Base-by-base conservation (phyloP, 2,888 invertebrate genomes). In the Scaeva pyrastri region DNA sequence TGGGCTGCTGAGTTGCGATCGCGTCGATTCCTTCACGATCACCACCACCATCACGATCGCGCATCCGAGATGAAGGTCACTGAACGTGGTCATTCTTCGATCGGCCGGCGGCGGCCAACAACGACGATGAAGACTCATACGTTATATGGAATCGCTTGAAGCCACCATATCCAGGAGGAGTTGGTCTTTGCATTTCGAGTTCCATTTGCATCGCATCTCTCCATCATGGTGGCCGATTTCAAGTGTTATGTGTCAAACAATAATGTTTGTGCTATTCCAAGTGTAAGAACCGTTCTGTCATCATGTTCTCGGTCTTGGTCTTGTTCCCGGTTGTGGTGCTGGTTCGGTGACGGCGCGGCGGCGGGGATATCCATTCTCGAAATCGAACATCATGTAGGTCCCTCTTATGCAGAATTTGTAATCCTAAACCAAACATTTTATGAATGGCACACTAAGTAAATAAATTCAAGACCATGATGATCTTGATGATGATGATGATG, bases 401-500 rank as follows among this genome's bases (percentile, higher is more conserved):
- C 70, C 64, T 45, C 68, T 68, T 75, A 71, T 70, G 62, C 72
- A 31, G 71, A 64, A 70, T 56, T 55, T 78, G 66, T 82, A 62
- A 79, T 79, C 62, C 79, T 70, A 84, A 74, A 74, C 74, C 79
- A 74, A 84, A 84, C 74, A 79, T 64, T 70, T 66, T 66, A 70
- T 79, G 83, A 74, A 84, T 79, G 83, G 58, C 78, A 73, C 52
- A 62, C 60, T 68, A 66, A 66, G 16, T 41, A 41, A 60, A 55
- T 50, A 41, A 60, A 60, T n/a, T 16, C 48, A 70, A 48, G 39
- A 48, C 41, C 16, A 58, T 5, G 7, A 23, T 45, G 11, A 39
- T 41, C 45, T 60, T 11, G n/a, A 52, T 23, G 10, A 14, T 0
- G 5, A 2, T 23, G 56, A 48, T n/a, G 39, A 21, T 6, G 58